Base-by-base conservation (phyloP, 2,113 vertebrate genomes). In the Cacatua alba region DNA sequence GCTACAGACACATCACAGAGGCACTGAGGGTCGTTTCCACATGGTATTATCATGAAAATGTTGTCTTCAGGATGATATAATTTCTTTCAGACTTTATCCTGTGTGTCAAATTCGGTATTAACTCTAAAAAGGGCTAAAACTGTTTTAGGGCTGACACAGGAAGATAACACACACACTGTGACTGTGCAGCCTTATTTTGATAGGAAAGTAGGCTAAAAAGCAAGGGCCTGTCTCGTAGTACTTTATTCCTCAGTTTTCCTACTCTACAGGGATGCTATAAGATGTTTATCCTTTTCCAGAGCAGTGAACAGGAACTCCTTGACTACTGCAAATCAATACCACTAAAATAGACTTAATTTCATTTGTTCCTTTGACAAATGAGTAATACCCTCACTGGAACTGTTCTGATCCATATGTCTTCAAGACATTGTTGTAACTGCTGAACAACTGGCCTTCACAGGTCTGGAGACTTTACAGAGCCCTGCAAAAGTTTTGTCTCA, bases 341-440 rank as follows among this genome's bases (percentile, higher is more conserved):
- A 55, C 37, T 62, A 44, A 79, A 88, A 62, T 1, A 10, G 53
- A 49, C 52, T 39, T 82, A 7, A 29, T 82, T 94, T 68, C 81
- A 82, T 67, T 87, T 91, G 69, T 53, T 94, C 81, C 57, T 86
- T 53, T 55, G 43, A 80, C 53, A 92, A 84, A 96, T 31, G 80
- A 88, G 37, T 31, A 72, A 48, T 69, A 21, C 11, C 41, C 59
- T 82, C 74, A 64, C 35, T 13, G 74, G 77, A 94, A 39, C 37
- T 46, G 10, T 91, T 89, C 64, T 70, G 60, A 75, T 70, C 75
- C 35, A 14, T 53, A 28, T 23, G 33, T 29, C 67, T 86, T 52
- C 0, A 2, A 72, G 74, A 84, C 46, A n/a, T 46, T 62, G 41
- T 33, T 60, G 16, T 57, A 93, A 80, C 64, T 87, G 37, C 35